Base-by-base conservation (phyloP, 2,113 vertebrate species). In the Thamnaconus septentrionalis region DNA sequence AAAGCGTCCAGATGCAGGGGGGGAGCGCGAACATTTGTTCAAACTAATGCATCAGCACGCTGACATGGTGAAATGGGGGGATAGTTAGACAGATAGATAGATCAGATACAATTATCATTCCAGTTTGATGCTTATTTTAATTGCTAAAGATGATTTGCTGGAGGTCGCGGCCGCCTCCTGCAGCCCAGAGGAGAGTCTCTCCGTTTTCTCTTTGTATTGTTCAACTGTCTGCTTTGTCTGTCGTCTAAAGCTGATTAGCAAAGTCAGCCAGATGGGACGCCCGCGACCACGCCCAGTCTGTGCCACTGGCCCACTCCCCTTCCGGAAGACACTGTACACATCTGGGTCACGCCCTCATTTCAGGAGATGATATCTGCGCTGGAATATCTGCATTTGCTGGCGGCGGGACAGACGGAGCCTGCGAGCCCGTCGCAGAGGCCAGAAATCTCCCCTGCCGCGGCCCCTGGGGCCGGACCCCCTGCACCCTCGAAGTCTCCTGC, bases 241-340 rank as follows among this genome's bases (percentile, higher is more conserved):
- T 79, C 76, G 72, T 84, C 79, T 69, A 84, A 90, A 91, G 88
- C 87, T 87, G 87, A 89, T 91, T 90, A 88, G 73, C 78, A 52
- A 73, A 81, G 56, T 50, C 3, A 41, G 55, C 80, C 88, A 91
- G 86, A 89, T 87, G 86, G 18, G 85, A 69, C 56, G 58, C 53
- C 71, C 56, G 52, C 54, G 71, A 52, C 59, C 75, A 69, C 52
- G 47, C 78, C 75, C 60, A 42, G 58, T 71, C 69, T 77, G 61
- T 52, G 58, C 75, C 75, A 54, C 11, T 40, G 49, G 44, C 64
- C 55, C 49, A 10, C 68, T 56, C 69, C 69, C 6, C 8, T 46
- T 46, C 47, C 8, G 7, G 18, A 31, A 31, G 18, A 31, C 18
- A 64, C 61, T 65, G 64, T 31, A 76, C 66, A 86, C 87, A 89